phyloP scores from a whole-genome alignment of 2,888 invertebrate species.

The Globia sparganii region DNA sequence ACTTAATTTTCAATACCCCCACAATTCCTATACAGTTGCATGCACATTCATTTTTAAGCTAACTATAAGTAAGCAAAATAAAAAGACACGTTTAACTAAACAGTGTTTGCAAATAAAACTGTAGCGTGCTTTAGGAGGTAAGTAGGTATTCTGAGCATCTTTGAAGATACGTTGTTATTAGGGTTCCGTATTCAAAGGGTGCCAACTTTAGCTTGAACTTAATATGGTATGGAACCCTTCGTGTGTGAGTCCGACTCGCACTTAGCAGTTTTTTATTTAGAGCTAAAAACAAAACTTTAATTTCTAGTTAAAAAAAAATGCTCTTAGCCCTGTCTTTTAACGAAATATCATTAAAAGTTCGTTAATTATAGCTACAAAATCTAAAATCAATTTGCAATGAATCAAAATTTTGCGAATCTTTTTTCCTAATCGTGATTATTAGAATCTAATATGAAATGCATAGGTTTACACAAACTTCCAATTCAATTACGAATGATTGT shows the following conservation, averaged over 20 bases:
- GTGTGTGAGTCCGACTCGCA: too few relatives aligned
- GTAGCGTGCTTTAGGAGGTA: neutral
- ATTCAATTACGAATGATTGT: slow-evolving; percentile 24
- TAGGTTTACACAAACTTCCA: slow-evolving; percentile 28
- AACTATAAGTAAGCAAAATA: neutral
- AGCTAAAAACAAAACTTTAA: too few relatives aligned
- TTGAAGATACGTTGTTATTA: too few relatives aligned
- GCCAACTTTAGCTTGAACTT: too few relatives aligned
- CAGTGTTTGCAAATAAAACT: neutral
- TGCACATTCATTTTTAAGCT: too few relatives aligned
- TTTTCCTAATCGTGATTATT: neutral
- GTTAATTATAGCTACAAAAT: neutral
- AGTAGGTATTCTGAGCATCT: neutral
- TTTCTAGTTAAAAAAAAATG: too few relatives aligned
- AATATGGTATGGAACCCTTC: too few relatives aligned
- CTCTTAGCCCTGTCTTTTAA: too few relatives aligned
- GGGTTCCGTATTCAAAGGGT: too few relatives aligned
- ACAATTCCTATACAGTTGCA: neutral
- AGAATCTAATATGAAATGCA: slow-evolving; percentile 38
- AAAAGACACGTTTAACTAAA: neutral
- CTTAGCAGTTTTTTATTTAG: too few relatives aligned
- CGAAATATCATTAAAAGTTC: too few relatives aligned
- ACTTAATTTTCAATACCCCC: neutral
- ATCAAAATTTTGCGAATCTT: neutral
- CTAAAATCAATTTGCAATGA: neutral